Conservation (phyloP, 2,113 vertebrate genomes). For the Tauraco erythrolophus region DNA sequence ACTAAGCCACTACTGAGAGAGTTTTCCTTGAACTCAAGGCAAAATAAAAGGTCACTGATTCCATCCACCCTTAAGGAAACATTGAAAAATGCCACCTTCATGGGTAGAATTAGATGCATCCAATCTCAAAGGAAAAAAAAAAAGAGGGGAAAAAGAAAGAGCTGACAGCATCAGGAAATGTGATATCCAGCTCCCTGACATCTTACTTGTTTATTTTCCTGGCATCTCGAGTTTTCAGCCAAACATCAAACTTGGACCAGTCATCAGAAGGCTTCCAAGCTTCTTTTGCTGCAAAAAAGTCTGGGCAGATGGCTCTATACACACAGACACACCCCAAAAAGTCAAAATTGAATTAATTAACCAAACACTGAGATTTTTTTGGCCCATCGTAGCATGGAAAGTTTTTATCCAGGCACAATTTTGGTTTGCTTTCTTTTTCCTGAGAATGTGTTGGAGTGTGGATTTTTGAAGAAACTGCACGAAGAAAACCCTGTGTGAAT, state of each 20-base stretch:
- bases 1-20: neutral
- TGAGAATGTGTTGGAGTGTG: no score
- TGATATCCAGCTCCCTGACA: neutral
- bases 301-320: constrained; percentile 77
- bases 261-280: constrained; percentile 77
- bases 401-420: neutral
- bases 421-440: neutral
- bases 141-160: fast-evolving
- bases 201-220: constrained; percentile 79
- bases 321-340: neutral
- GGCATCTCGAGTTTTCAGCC: constrained; percentile 80
- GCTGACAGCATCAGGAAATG: neutral
- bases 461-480: no score
- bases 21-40: neutral
- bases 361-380: neutral
- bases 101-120: neutral
- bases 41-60: neutral
- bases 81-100: neutral
- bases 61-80: neutral
- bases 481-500: no score
- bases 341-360: neutral
- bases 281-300: constrained; percentile 81
- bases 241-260: constrained; percentile 77
- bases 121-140: neutral
- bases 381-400: neutral